A percentile compares a stretch with the other conserved stretches of the same genome.
These are phyloP conservation scores for Callipepla californica DNA, from an alignment of 2,113 vertebrate species.

Conservation along the genomic window DNA sequence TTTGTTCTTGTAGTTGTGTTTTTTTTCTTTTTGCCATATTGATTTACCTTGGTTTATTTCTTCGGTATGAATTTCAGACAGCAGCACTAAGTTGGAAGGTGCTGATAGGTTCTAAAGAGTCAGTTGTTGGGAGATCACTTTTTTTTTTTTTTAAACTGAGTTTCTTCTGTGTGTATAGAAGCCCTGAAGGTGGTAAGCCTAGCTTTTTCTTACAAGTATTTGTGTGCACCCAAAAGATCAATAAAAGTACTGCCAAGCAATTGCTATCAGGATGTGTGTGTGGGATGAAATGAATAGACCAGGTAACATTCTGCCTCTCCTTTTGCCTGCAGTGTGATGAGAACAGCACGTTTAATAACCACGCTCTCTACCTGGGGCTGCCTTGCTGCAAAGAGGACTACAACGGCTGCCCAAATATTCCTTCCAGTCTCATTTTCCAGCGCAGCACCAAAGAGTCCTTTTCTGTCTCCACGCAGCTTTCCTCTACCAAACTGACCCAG, in stretches of 20 bases:
- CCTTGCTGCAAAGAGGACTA: slow-evolving; percentile 97
- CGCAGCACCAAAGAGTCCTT: slow-evolving; percentile 95
- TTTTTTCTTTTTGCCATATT: neutral
- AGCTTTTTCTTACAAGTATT: neutral
- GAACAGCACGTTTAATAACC: slow-evolving; percentile 95
- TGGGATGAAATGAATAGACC: neutral
- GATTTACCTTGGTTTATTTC: neutral
- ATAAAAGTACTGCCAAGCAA: accelerated
- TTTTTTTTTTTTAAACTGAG: neutral
- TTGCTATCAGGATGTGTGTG: neutral
- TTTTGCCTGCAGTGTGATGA: slow-evolving; percentile 88
- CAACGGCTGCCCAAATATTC: slow-evolving; percentile 91
- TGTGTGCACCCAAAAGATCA: neutral
- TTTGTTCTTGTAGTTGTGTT: neutral
- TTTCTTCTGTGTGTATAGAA: neutral
- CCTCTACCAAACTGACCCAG: slow-evolving; percentile 96
- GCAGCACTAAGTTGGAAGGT: neutral
- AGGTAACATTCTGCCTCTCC: neutral
- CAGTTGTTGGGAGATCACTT: neutral
- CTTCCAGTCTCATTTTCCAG: slow-evolving; percentile 94
- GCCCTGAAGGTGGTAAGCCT: neutral
- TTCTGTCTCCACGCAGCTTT: slow-evolving; percentile 94
- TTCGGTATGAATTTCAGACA: neutral
- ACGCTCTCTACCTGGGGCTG: slow-evolving; percentile 93
- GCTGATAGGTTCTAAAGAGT: neutral